Conservation (phyloP, 1,140 invertebrate species). For the Drosophila ambigua region DNA sequence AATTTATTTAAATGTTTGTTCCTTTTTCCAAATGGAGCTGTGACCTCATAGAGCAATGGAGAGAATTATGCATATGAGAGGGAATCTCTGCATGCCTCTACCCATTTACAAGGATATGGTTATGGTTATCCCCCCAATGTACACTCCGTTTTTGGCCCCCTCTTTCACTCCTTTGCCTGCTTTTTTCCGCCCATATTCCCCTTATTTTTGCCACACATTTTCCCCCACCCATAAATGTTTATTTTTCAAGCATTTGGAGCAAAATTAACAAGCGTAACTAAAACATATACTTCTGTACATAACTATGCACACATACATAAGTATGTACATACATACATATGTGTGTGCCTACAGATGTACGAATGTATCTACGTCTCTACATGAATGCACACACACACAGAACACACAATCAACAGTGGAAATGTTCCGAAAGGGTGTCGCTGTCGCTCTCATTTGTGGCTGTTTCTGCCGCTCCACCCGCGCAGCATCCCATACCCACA, state of each 20-base stretch:
- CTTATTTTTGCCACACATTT: too few species aligned
- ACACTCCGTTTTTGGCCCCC: too few species aligned
- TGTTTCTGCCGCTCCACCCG: conserved; percentile 2
- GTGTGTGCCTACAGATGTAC: background rate
- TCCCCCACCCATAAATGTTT: background rate
- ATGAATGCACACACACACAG: conserved; percentile 7
- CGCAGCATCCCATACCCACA: background rate
- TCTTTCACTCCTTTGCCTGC: too few species aligned
- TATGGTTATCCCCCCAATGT: too few species aligned
- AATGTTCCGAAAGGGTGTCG: conserved; percentile 55
- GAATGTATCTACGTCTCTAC: background rate
- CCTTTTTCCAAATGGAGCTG: too few species aligned
- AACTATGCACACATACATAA: conserved; percentile 5
- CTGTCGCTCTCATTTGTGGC: conserved; percentile 45
- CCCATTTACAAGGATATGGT: too few species aligned
- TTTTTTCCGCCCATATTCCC: too few species aligned
- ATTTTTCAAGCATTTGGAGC: conserved; percentile 59
- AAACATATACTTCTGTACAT: conserved; percentile 28
- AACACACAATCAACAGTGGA: conserved; percentile 41
- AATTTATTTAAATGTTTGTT: too few species aligned
- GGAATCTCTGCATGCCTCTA: too few species aligned
- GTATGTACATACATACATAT: too few species aligned
- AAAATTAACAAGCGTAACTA: conserved; percentile 73
- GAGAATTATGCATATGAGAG: too few species aligned
- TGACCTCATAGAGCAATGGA: too few species aligned